These are phyloP conservation scores for Melanargia galathea DNA, from an alignment of 2,888 invertebrate genomes.

Conservation along the genomic window DNA sequence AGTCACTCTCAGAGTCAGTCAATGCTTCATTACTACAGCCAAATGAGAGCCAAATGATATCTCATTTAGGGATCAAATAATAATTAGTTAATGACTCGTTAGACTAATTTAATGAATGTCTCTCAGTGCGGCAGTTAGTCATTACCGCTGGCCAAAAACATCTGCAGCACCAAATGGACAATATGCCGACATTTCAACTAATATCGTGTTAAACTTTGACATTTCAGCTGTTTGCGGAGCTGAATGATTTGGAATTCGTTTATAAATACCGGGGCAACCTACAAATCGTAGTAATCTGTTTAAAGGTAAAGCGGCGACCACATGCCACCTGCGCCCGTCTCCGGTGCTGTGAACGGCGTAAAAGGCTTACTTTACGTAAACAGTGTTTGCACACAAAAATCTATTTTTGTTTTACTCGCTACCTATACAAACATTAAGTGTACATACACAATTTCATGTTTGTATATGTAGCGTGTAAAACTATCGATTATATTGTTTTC, in stretches of 20 bases:
- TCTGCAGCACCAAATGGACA: too few relatives aligned
- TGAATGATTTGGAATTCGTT: conserved; percentile 1
- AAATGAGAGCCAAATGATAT: too few relatives aligned
- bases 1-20: too few relatives aligned
- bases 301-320: neutral
- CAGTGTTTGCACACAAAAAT: conserved; percentile 2
- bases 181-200: neutral
- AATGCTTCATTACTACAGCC: too few relatives aligned
- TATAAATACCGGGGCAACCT: neutral
- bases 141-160: too few relatives aligned
- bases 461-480: too few relatives aligned
- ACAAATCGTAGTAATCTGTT: conserved; percentile 3
- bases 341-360: neutral
- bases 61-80: too few relatives aligned
- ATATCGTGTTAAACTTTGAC: conserved; percentile 10
- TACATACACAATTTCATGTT: too few relatives aligned
- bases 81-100: too few relatives aligned
- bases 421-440: neutral
- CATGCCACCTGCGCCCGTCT: conserved; percentile 1
- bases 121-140: too few relatives aligned
- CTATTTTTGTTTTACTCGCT: conserved; percentile 1
- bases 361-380: neutral
- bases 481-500: too few relatives aligned
- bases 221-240: neutral
- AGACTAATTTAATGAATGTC: too few relatives aligned